These are phyloP conservation scores for Ophion ventricosus DNA, from an alignment of 2,888 invertebrate genomes.

Conservation along the genomic window DNA sequence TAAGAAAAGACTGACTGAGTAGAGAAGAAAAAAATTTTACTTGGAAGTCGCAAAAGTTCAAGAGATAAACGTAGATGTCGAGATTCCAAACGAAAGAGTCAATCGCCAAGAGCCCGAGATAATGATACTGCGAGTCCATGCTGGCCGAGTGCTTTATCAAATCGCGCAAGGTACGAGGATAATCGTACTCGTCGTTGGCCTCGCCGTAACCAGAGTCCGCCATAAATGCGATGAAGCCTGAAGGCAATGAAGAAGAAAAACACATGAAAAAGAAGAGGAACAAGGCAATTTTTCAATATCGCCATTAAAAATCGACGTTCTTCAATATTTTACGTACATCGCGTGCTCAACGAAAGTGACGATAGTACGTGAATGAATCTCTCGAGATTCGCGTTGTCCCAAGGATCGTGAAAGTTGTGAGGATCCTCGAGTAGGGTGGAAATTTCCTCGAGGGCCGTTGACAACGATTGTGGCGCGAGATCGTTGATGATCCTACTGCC, in stretches of 20 bases:
- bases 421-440: conserved; percentile 76
- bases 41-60: conserved; percentile 75
- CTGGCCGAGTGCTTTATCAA: conserved; percentile 75
- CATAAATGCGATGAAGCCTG: conserved; percentile 79
- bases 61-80: conserved; percentile 76
- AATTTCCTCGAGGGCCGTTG: conserved; percentile 77
- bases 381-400: conserved; percentile 73
- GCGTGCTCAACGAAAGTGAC: conserved; percentile 78
- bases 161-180: conserved; percentile 75
- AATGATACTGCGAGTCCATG: conserved; percentile 77
- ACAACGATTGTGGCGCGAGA: conserved; percentile 78
- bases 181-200: conserved; percentile 72
- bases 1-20: background rate
- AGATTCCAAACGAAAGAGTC: conserved; percentile 79
- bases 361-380: conserved; percentile 78
- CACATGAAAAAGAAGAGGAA: background rate
- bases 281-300: background rate
- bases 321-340: conserved; percentile 72
- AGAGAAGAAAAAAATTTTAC: conserved; percentile 66
- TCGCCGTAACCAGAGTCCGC: conserved; percentile 68
- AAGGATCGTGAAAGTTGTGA: conserved; percentile 78
- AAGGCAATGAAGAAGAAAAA: conserved; percentile 10
- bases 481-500: conserved; percentile 74
- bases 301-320: background rate
- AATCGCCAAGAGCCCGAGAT: conserved; percentile 77